A percentile compares a stretch with the other conserved stretches of the same genome.
phyloP scores from a whole-genome alignment of 2,888 invertebrate species.

The Cactoblastis cactorum region DNA sequence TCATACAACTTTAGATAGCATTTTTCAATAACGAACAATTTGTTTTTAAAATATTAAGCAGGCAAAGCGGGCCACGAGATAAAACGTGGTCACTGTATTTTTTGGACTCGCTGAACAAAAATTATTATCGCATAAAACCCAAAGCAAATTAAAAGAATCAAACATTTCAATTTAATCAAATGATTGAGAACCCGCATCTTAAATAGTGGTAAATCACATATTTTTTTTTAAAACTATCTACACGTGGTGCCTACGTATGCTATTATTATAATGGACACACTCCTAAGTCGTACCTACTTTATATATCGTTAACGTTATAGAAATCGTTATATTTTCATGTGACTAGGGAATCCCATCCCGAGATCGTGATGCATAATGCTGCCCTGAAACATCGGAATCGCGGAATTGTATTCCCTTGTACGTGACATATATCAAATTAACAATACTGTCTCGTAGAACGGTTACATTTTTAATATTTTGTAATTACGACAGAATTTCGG shows the following conservation, averaged over 20 bases:
- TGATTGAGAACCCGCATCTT: slow-evolving; percentile 3
- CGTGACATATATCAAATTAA: not conserved
- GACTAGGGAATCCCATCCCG: too few species aligned
- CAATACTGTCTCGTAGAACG: not conserved
- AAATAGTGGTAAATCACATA: not conserved
- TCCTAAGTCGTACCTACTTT: slow-evolving; percentile 22
- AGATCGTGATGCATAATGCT: too few species aligned
- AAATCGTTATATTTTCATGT: slow-evolving; percentile 18
- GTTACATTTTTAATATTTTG: not conserved
- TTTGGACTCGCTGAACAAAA: too few species aligned
- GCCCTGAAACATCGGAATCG: too few species aligned
- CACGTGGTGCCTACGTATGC: slow-evolving; percentile 20
- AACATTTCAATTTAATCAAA: not conserved
- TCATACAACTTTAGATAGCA: too few species aligned
- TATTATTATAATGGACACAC: slow-evolving; percentile 23
- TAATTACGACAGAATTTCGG: not conserved
- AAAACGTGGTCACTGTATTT: too few species aligned
- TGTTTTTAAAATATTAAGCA: too few species aligned
- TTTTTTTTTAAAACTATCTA: slow-evolving; percentile 21
- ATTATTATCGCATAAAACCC: too few species aligned
- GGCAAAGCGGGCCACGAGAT: too few species aligned
- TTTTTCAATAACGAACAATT: too few species aligned
- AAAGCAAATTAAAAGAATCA: not conserved
- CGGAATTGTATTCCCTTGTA: too few species aligned
- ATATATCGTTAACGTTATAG: slow-evolving; percentile 22